Conservation (phyloP, 2,797 vertebrate genomes). For the Nannoperca obscura region DNA sequence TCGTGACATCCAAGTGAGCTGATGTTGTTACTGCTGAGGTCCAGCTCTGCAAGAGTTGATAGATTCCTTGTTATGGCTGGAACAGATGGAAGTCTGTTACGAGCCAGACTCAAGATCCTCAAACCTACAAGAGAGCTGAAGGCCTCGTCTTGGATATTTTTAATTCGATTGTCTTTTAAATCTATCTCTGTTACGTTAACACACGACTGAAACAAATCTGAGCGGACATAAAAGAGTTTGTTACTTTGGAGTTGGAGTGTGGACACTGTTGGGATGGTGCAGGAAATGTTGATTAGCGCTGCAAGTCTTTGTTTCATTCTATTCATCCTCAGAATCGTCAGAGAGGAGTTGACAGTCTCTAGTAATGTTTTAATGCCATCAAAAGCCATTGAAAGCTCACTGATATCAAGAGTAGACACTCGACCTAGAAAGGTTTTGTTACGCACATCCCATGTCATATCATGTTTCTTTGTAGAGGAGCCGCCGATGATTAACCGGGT, state of each 20-base stretch:
- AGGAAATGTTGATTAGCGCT: conserved; percentile 74
- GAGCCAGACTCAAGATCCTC: conserved; percentile 55
- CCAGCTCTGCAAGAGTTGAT: conserved; percentile 62
- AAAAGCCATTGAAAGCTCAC: conserved; percentile 58
- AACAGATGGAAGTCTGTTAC: conserved; percentile 65
- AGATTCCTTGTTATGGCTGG: conserved; percentile 65
- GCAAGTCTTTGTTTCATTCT: conserved; percentile 55
- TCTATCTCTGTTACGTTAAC: conserved; percentile 64
- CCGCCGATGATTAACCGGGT: conserved; percentile 60
- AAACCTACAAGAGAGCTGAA: conserved; percentile 60
- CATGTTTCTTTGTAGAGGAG: conserved; percentile 2
- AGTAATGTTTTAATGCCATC: conserved; percentile 54
- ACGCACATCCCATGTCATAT: conserved; percentile 57
- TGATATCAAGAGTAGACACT: conserved; percentile 73
- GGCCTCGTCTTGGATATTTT: conserved; percentile 33
- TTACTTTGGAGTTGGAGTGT: conserved; percentile 71
- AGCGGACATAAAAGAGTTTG: conserved; percentile 49
- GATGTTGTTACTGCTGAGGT: conserved; percentile 79
- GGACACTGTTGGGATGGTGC: conserved; percentile 75
- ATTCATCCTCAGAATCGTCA: conserved; percentile 71
- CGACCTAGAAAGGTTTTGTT: conserved; percentile 65
- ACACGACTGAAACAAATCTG: conserved; percentile 66
- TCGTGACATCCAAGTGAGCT: conserved; percentile 52
- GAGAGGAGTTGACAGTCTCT: conserved; percentile 68
- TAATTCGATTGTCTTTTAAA: conserved; percentile 49